Evolutionary conservation across 2,113 vertebrate species (phyloP), one percentile per base, ranked within the genome.

Genomic region (Lanius collurio): DNA sequence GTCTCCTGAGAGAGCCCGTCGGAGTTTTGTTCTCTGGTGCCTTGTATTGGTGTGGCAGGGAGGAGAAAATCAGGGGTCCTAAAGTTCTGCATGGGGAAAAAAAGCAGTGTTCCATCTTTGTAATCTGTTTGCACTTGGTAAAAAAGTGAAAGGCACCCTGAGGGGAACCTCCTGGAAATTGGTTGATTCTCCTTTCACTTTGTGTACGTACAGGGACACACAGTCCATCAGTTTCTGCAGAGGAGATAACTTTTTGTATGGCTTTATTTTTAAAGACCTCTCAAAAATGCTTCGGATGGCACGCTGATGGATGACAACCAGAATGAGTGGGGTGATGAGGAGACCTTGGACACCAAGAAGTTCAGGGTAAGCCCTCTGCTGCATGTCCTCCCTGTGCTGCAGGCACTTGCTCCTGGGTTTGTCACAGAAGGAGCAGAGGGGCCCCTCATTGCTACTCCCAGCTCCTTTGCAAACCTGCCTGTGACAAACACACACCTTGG

Each of bases 251-350:
- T 56, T 47, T 44, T 27, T 22, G 22, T 35, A 2, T 53, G 35
- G 11, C n/a, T 88, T 67, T 33, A 1, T 63, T 39, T 86, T 86
- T 97, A 52, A 97, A 99, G 99, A 97, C 99, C 99, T 63, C 97
- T 99, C 96, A 99, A 99, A 97, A 99, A 98, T 87, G 96, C 97
- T 64, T 99, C 99, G 0, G 99, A 99, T 1, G 98, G 99, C 55
- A 99, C 99, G 2, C 97, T 99, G 83, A 99, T 99, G 99, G 99
- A 99, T 13, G 99, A 99, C 97, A 98, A 98, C 90, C 99, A 99
- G 94, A 99, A 99, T 3, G 99, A 99, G 67, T 99, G 99, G 99
- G 99, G 98, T 9, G 99, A 99, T 1, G 99, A 99, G 39, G 99
- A 99, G 80, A 96, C 98, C 1, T 96, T 98, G n/a, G 99, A 99